Percentiles rank a stretch among this genome's conserved stretches.
These are phyloP conservation scores for Phenacoccus solenopsis DNA, from an alignment of 1,140 invertebrate genomes.

Conservation along the genomic window DNA sequence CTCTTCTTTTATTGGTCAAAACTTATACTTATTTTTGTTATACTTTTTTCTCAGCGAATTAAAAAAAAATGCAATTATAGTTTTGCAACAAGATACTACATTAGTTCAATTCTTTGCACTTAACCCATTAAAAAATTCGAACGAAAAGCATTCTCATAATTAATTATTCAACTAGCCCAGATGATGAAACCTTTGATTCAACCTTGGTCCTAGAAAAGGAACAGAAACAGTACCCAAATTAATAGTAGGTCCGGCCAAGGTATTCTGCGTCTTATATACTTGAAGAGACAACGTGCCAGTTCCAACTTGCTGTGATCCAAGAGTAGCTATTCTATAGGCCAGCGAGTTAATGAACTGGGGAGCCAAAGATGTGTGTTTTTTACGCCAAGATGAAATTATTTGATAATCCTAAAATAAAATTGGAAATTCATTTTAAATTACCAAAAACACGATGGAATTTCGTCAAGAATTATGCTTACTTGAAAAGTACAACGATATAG, in stretches of 20 bases:
- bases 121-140: too few species aligned
- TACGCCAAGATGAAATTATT: background rate
- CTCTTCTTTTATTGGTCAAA: too few species aligned
- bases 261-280: background rate
- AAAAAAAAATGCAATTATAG: too few species aligned
- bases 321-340: background rate
- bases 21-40: too few species aligned
- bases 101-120: too few species aligned
- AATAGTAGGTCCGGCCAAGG: background rate
- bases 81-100: too few species aligned
- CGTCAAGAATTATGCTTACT: background rate
- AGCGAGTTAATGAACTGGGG: background rate
- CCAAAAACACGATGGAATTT: too few species aligned
- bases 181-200: too few species aligned
- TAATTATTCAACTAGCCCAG: too few species aligned
- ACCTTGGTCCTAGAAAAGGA: background rate
- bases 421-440: too few species aligned
- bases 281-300: background rate
- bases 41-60: too few species aligned
- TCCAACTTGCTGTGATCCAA: background rate
- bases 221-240: background rate
- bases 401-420: background rate
- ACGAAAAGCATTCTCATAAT: too few species aligned
- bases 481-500: background rate
- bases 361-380: background rate